Conservation (phyloP, 2,888 invertebrate species). For the Protodeltote pygarga region DNA sequence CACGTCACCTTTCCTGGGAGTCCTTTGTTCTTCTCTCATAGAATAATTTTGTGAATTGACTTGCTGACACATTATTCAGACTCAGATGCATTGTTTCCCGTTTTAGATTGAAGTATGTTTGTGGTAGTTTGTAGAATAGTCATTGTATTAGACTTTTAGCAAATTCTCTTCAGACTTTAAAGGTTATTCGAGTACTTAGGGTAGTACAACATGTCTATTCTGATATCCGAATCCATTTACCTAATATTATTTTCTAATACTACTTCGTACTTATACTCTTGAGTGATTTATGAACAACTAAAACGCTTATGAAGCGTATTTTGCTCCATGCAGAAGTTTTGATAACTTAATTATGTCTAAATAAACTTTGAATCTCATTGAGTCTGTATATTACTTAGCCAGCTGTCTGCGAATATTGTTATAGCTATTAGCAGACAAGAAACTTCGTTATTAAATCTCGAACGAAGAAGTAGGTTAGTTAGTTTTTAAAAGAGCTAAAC, state of each 20-base stretch:
- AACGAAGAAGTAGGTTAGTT: not conserved
- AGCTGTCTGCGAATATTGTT: not conserved
- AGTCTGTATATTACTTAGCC: not conserved
- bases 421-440: not conserved
- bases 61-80: not conserved
- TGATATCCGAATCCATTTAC: too few species aligned
- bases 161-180: too few species aligned
- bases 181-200: too few species aligned
- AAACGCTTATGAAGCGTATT: not conserved
- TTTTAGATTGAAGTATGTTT: not conserved
- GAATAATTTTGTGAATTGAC: constrained; percentile 12
- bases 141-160: too few species aligned
- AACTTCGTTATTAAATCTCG: not conserved
- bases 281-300: too few species aligned
- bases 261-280: too few species aligned
- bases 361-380: not conserved
- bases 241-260: too few species aligned
- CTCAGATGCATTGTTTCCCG: constrained; percentile 6
- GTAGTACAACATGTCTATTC: too few species aligned
- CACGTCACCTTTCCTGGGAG: constrained; percentile 1
- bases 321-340: not conserved
- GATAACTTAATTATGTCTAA: not conserved
- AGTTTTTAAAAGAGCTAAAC: not conserved
- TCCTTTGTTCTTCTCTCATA: constrained; percentile 8
- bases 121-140: too few species aligned